Percentiles rank a stretch among this genome's conserved stretches.
phyloP scores from a whole-genome alignment of 2,113 vertebrate species.

The Dolichotis patagonum region DNA sequence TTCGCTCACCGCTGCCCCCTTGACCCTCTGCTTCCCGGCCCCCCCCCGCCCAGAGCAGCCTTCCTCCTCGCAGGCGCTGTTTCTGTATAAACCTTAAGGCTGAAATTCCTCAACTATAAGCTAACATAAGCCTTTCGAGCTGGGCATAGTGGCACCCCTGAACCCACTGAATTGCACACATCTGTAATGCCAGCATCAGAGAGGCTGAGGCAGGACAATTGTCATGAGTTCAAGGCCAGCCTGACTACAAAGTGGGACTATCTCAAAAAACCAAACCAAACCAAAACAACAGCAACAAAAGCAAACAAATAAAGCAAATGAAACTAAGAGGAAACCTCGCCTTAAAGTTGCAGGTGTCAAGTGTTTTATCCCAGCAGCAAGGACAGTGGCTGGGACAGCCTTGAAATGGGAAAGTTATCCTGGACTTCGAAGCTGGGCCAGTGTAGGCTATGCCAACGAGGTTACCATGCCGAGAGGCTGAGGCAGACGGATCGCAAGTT shows the following conservation, averaged over 20 bases:
- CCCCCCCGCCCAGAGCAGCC: rapidly evolving
- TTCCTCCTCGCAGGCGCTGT: not conserved
- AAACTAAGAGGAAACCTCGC: not conserved
- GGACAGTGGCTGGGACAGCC: not conserved
- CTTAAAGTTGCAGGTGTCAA: not conserved
- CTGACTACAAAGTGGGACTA: not conserved
- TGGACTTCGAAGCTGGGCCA: not conserved
- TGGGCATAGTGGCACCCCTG: not conserved
- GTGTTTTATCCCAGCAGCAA: not conserved
- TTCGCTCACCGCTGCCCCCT: not conserved
- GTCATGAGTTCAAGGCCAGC: not conserved
- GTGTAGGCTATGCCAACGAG: not conserved
- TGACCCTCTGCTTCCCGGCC: not conserved
- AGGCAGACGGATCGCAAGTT: not conserved
- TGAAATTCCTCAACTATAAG: not conserved
- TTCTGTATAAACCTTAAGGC: not conserved
- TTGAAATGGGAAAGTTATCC: not conserved
- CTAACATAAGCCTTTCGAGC: not conserved
- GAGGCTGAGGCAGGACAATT: not conserved
- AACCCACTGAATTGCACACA: not conserved
- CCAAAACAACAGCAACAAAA: not conserved
- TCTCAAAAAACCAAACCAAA: not conserved
- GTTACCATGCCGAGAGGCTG: not conserved
- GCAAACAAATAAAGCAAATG: not conserved
- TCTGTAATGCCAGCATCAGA: not conserved